Percentiles rank a stretch among this genome's conserved stretches.
These are phyloP conservation scores for Latrodectus geometricus DNA, from an alignment of 1,140 invertebrate species.

Conservation along the genomic window DNA sequence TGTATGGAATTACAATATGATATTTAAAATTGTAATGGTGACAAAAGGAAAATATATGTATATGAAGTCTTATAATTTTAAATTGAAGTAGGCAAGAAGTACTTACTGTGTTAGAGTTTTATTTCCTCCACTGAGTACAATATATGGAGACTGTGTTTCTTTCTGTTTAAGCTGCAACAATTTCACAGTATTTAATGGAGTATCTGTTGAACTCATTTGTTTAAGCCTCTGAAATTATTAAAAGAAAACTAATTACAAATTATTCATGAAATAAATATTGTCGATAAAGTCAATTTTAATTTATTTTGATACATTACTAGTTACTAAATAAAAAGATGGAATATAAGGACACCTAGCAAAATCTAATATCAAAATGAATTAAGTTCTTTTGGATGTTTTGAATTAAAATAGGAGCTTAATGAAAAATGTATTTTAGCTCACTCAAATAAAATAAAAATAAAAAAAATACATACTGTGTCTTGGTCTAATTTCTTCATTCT, in stretches of 20 bases:
- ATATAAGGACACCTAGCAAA: no score
- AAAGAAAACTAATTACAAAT: not conserved
- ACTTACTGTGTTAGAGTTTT: conserved; percentile 63
- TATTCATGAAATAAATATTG: conserved; percentile 1
- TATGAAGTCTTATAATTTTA: not conserved
- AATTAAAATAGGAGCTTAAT: no score
- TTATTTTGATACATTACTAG: no score
- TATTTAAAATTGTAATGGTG: not conserved
- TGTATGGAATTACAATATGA: not conserved
- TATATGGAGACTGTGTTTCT: conserved; percentile 93
- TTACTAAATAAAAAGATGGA: no score
- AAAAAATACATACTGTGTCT: conserved; percentile 77
- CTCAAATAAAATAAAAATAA: no score
- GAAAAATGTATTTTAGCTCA: no score
- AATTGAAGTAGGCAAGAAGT: not conserved
- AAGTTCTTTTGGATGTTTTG: not conserved
- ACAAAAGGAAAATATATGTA: not conserved
- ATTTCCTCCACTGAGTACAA: conserved; percentile 88
- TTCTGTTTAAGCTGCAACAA: conserved; percentile 97
- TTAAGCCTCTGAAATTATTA: conserved; percentile 84
- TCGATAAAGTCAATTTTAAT: not conserved
- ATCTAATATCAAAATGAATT: not conserved
- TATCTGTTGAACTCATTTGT: conserved; percentile 98
- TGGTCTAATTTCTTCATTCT: conserved; percentile 94
- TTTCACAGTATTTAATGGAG: conserved; percentile 92